Percentiles rank a stretch among this genome's conserved stretches.
These are phyloP conservation scores for Delia radicum DNA, from an alignment of 1,140 invertebrate genomes.

Conservation along the genomic window DNA sequence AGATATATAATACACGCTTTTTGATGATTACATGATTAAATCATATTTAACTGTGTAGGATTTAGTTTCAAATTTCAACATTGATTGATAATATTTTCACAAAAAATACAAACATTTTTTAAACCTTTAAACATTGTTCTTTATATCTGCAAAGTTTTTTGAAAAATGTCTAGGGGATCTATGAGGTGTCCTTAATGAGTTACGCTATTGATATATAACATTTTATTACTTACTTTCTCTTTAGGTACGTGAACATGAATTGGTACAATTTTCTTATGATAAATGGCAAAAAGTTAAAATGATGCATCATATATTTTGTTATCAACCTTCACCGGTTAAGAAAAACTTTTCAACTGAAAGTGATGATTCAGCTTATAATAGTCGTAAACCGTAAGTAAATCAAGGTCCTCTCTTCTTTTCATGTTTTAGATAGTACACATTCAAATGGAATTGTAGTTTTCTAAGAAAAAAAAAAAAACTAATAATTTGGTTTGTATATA, in stretches of 20 bases:
- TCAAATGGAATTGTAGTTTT: not conserved
- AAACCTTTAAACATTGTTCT: no score
- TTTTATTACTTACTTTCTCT: no score
- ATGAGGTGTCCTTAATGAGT: no score
- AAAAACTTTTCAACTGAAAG: constrained; percentile 75
- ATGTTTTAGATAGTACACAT: not conserved
- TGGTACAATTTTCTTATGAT: constrained; percentile 79
- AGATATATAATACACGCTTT: no score
- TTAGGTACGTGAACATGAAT: constrained; percentile 74
- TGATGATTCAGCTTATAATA: constrained; percentile 54
- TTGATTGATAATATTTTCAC: no score
- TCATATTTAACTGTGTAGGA: no score
- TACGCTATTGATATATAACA: no score
- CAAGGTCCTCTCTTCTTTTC: not conserved
- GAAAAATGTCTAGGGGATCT: no score
- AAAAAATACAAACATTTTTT: no score
- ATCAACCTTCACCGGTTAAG: constrained; percentile 77
- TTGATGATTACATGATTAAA: no score
- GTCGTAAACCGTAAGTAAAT: constrained; percentile 60
- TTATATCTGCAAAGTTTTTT: no score
- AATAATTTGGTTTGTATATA: not conserved
- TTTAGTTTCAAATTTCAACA: no score
- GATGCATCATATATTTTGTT: constrained; percentile 85
- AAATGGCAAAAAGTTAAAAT: constrained; percentile 80
- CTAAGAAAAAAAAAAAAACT: not conserved